Evolutionary conservation across 2,113 vertebrate species (phyloP).

Genomic region (Melierax canorus): DNA sequence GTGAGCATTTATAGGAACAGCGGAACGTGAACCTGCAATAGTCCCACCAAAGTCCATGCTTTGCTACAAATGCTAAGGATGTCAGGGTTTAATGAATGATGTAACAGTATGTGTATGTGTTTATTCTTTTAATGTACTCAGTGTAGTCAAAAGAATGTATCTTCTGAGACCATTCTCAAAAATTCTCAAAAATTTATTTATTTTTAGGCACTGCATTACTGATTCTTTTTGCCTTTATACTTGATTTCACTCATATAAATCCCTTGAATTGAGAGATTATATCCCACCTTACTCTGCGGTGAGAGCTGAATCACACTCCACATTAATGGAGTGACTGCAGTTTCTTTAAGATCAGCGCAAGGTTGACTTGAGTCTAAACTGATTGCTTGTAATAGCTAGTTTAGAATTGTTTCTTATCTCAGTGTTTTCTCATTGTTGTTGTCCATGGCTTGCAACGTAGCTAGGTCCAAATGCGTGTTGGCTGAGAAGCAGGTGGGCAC

Average conservation of each 20-base stretch:
- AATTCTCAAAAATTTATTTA: not conserved
- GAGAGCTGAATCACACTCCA: not conserved
- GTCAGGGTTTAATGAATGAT: not conserved
- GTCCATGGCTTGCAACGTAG: not conserved
- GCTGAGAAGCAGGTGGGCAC: not conserved
- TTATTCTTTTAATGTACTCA: not conserved
- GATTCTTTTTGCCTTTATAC: not conserved
- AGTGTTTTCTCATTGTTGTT: not conserved
- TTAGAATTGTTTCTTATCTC: not conserved
- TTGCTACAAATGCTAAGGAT: not conserved
- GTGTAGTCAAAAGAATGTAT: not conserved
- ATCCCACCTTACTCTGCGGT: not conserved
- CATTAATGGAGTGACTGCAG: too few relatives aligned
- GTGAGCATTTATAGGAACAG: not conserved
- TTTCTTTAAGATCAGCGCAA: not conserved
- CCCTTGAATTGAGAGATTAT: not conserved
- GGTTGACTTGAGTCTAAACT: not conserved
- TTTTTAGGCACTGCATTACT: not conserved
- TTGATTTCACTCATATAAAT: not conserved
- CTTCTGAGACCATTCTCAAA: not conserved
- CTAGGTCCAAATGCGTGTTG: not conserved
- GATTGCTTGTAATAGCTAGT: not conserved
- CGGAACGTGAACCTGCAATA: not conserved
- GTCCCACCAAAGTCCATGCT: not conserved
- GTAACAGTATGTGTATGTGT: not conserved